These are phyloP conservation scores for Parasteatoda tepidariorum DNA, from an alignment of 1,140 invertebrate genomes.

Conservation along the genomic window DNA sequence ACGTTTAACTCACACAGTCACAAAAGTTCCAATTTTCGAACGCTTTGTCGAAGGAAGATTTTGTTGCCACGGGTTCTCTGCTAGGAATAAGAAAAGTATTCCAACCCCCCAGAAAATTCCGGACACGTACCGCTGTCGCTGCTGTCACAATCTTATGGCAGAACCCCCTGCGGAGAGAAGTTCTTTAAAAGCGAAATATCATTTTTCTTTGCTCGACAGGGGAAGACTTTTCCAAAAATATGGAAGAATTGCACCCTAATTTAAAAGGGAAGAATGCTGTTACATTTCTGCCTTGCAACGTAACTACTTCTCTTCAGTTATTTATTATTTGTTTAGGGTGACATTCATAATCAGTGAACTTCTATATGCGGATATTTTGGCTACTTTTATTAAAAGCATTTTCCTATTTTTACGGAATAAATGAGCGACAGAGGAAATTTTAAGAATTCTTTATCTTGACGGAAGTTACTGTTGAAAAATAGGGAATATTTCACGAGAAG, in stretches of 20 bases:
- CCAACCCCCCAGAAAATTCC: background rate
- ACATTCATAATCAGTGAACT: too few relatives aligned
- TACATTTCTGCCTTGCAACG: too few relatives aligned
- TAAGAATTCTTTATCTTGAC: too few relatives aligned
- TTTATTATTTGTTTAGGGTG: too few relatives aligned
- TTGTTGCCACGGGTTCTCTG: background rate
- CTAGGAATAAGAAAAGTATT: background rate
- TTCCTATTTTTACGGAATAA: too few relatives aligned
- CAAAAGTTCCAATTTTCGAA: background rate
- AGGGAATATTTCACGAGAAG: too few relatives aligned
- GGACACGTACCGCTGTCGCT: background rate
- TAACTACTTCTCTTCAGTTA: too few relatives aligned
- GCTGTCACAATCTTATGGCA: background rate
- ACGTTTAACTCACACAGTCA: background rate
- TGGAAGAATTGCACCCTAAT: background rate
- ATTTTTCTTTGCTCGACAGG: background rate
- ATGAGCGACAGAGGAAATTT: too few relatives aligned
- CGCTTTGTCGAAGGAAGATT: background rate
- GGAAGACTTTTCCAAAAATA: background rate
- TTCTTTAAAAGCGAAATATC: background rate
- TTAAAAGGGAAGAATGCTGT: too few relatives aligned
- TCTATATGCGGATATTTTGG: too few relatives aligned
- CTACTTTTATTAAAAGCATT: too few relatives aligned
- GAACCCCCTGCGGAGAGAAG: background rate
- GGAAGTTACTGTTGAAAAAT: too few relatives aligned